These are phyloP conservation scores for Ridgeia piscesae DNA, from an alignment of 1,140 invertebrate species.

Conservation along the genomic window DNA sequence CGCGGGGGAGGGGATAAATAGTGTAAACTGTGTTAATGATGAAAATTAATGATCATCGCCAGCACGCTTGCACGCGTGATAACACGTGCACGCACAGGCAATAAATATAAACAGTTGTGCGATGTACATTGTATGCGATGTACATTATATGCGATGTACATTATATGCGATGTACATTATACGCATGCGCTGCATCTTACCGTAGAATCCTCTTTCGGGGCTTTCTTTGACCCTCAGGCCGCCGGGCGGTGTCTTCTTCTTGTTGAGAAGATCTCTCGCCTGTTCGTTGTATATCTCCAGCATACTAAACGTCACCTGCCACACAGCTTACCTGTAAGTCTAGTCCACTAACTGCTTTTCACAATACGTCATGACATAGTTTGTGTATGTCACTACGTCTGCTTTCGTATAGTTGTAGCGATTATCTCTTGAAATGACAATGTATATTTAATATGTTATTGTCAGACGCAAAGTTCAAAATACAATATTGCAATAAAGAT, in stretches of 20 bases:
- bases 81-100: neutral
- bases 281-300: slow-evolving; percentile 29
- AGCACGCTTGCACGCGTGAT: neutral
- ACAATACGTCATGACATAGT: no score
- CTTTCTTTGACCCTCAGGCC: slow-evolving; percentile 32
- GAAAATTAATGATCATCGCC: neutral
- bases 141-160: neutral
- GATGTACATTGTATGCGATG: neutral
- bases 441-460: no score
- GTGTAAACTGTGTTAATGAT: no score
- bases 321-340: neutral
- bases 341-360: neutral
- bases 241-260: slow-evolving; percentile 29
- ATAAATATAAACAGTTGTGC: neutral
- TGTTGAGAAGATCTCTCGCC: slow-evolving; percentile 24
- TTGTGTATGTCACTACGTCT: no score
- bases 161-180: neutral
- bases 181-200: slow-evolving; percentile 10
- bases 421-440: no score
- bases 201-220: slow-evolving; percentile 34
- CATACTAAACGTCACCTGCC: slow-evolving; percentile 25
- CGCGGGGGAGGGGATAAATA: neutral
- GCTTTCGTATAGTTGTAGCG: no score
- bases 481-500: no score
- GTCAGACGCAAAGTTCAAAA: no score